Conservation (phyloP, 1,140 invertebrate genomes). For the Drosophila ohnishii region DNA sequence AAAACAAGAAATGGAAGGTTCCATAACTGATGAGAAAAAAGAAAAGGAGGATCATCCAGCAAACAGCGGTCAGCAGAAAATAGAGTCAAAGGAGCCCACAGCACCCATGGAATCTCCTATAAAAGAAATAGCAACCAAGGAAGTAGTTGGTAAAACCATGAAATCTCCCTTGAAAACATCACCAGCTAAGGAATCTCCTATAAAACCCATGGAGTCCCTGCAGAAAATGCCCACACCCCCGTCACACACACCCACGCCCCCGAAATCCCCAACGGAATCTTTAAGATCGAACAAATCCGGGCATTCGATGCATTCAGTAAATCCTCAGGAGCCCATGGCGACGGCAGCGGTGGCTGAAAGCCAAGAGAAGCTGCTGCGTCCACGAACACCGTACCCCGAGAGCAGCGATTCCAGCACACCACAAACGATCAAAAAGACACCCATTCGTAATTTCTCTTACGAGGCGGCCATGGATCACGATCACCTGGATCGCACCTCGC, state of each 20-base stretch:
- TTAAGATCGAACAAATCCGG: slow-evolving; percentile 36
- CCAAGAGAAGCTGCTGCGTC: slow-evolving; percentile 60
- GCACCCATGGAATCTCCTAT: slow-evolving; percentile 22
- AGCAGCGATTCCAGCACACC: slow-evolving; percentile 70
- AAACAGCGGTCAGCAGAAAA: not conserved
- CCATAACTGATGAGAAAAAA: not conserved
- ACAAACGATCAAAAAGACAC: slow-evolving; percentile 71
- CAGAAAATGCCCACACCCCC: slow-evolving; percentile 58
- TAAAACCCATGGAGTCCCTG: slow-evolving; percentile 17
- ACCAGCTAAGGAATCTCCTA: slow-evolving; percentile 15
- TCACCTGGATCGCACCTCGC: slow-evolving; percentile 68
- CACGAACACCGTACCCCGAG: slow-evolving; percentile 73
- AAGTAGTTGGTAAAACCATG: not conserved
- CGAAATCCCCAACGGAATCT: slow-evolving; percentile 54
- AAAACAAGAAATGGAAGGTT: not conserved
- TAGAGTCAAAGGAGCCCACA: slow-evolving; percentile 10
- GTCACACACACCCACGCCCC: slow-evolving; percentile 33
- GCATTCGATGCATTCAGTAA: slow-evolving; percentile 27
- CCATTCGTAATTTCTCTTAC: slow-evolving; percentile 74
- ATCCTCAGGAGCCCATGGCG: slow-evolving; percentile 3
- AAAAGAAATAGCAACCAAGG: not conserved
- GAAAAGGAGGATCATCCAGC: not conserved
- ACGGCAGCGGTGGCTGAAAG: not conserved
- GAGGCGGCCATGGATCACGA: slow-evolving; percentile 77
- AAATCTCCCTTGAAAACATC: not conserved